Percentiles rank a stretch among this genome's conserved stretches.
Conservation (phyloP, 2,113 vertebrate genomes). For the Martes martes region DNA sequence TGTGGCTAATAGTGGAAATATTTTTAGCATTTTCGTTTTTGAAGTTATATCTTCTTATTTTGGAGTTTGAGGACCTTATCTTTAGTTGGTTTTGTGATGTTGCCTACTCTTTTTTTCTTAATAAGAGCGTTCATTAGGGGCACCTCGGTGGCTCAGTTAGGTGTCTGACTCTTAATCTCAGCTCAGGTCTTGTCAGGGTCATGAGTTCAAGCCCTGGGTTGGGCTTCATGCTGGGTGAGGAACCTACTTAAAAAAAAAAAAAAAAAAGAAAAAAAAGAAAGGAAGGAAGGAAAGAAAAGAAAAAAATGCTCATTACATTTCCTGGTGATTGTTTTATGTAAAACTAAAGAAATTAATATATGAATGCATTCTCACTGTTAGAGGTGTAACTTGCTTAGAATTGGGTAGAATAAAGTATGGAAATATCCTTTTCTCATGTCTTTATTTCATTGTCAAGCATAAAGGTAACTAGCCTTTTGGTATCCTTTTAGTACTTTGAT, state of each 20-base stretch:
- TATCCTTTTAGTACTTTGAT: not conserved
- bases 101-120: not conserved
- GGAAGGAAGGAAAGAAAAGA: no score
- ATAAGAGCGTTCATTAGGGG: not conserved
- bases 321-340: not conserved
- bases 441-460: not conserved
- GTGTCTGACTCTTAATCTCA: not conserved
- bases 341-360: not conserved
- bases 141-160: not conserved
- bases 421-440: not conserved
- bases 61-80: not conserved
- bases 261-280: not conserved
- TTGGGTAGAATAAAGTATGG: not conserved
- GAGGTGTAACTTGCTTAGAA: not conserved
- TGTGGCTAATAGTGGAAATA: not conserved
- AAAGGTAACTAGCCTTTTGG: not conserved
- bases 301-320: not conserved
- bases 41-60: not conserved
- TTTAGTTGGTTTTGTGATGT: not conserved
- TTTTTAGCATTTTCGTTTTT: not conserved
- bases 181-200: not conserved
- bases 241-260: not conserved
- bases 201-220: not conserved
- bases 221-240: not conserved
- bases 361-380: not conserved